Evolutionary conservation across 2,888 invertebrate genomes (phyloP).

Genomic region (Rotaria macrura): DNA sequence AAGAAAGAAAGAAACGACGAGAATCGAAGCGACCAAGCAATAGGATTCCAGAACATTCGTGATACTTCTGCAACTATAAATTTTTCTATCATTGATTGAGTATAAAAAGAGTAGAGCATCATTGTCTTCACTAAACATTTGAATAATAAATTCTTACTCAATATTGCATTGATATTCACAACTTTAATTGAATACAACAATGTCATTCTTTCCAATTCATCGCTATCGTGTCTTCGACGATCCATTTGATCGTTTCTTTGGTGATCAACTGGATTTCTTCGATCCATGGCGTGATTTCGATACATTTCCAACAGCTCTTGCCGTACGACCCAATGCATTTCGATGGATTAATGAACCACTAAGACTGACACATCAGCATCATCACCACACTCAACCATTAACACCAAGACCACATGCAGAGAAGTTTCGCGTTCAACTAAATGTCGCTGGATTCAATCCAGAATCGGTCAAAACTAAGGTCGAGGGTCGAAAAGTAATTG

Average conservation of each 20-base stretch:
- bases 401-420: background rate
- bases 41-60: background rate
- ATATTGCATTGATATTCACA: background rate
- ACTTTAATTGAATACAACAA: background rate
- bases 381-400: background rate
- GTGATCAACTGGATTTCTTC: background rate
- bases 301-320: background rate
- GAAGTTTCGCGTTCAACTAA: background rate
- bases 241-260: background rate
- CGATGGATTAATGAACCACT: background rate
- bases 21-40: background rate
- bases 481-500: background rate
- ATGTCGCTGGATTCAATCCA: background rate
- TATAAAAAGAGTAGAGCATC: background rate
- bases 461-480: background rate
- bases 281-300: background rate
- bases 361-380: background rate
- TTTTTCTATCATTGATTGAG: too few relatives aligned
- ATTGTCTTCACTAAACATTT: background rate
- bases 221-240: background rate
- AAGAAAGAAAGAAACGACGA: background rate
- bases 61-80: background rate
- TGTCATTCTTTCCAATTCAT: background rate
- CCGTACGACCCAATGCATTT: background rate
- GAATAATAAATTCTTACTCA: background rate